Conservation (phyloP, 2,888 invertebrate species). For the Macrophya alboannulata region DNA sequence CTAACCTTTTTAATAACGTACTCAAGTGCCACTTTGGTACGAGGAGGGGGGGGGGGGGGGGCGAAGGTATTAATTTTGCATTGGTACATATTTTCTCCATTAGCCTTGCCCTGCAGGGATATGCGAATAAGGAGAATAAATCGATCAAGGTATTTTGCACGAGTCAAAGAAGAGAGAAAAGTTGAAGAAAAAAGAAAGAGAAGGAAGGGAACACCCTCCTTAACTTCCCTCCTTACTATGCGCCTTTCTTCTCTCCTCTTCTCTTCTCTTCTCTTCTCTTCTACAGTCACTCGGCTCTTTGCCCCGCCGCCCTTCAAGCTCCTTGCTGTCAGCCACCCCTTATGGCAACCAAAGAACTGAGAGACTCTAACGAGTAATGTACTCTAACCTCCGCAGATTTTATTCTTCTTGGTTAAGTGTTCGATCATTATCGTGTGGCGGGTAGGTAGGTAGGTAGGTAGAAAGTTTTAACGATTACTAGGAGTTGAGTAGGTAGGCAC, state of each 20-base stretch:
- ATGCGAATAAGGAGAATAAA: conserved; percentile 13
- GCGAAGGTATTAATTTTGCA: conserved; percentile 67
- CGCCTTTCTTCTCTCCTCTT: conserved; percentile 32
- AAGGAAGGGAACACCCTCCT: conserved; percentile 25
- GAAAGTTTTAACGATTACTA: conserved; percentile 50
- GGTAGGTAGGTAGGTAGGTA: background rate
- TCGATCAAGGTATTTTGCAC: conserved; percentile 48
- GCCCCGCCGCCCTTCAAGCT: conserved; percentile 14
- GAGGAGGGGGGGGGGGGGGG: background rate
- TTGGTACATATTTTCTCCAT: conserved; percentile 69
- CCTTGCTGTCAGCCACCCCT: conserved; percentile 26
- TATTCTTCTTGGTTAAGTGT: conserved; percentile 54
- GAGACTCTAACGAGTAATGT: conserved; percentile 54
- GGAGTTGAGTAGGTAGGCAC: conserved; percentile 8
- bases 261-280: conserved; percentile 16
- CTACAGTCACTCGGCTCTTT: conserved; percentile 46
- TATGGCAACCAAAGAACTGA: conserved; percentile 29
- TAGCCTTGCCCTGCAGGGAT: conserved; percentile 61
- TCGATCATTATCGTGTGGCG: conserved; percentile 51
- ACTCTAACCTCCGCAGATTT: conserved; percentile 54
- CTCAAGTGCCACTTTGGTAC: conserved; percentile 6
- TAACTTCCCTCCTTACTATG: conserved; percentile 46
- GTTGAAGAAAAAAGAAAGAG: too few relatives aligned
- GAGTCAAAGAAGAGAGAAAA: conserved; percentile 9
- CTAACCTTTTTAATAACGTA: conserved; percentile 30